A percentile compares a stretch with the other conserved stretches of the same genome.
Evolutionary conservation across 2,113 vertebrate species (phyloP).

Genomic region (Origma solitaria): DNA sequence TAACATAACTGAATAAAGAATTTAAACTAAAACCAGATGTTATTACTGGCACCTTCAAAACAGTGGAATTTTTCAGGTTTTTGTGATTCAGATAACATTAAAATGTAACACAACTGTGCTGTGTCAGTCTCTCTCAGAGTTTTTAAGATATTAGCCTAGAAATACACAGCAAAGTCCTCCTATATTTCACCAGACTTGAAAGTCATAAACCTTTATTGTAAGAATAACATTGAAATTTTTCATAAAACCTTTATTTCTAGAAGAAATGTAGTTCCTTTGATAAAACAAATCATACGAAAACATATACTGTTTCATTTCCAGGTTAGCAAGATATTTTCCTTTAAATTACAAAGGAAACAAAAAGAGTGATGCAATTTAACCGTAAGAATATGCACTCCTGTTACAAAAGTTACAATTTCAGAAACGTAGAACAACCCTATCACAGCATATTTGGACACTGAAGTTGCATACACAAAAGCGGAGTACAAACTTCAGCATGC

Average conservation of each 20-base stretch:
- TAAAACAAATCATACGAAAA: background rate
- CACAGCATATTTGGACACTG: background rate
- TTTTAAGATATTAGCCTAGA: background rate
- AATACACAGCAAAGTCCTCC: background rate
- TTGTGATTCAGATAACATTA: background rate
- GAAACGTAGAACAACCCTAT: background rate
- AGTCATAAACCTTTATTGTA: background rate
- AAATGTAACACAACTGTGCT: background rate
- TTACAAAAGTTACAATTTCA: background rate
- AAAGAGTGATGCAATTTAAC: background rate
- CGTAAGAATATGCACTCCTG: background rate
- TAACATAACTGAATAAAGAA: background rate
- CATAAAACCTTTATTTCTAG: background rate
- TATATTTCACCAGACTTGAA: background rate
- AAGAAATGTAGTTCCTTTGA: background rate
- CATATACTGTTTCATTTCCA: background rate
- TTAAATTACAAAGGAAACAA: background rate
- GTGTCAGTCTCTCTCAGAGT: background rate
- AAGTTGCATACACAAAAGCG: background rate
- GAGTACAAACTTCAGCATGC: background rate
- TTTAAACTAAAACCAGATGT: constrained; percentile 30
- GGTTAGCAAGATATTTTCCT: background rate
- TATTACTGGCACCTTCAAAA: background rate
- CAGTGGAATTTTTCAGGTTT: constrained; percentile 1
- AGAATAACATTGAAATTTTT: background rate